Evolutionary conservation across 2,797 vertebrate genomes (phyloP).

Genomic region (Stomatorhinus walkeri): DNA sequence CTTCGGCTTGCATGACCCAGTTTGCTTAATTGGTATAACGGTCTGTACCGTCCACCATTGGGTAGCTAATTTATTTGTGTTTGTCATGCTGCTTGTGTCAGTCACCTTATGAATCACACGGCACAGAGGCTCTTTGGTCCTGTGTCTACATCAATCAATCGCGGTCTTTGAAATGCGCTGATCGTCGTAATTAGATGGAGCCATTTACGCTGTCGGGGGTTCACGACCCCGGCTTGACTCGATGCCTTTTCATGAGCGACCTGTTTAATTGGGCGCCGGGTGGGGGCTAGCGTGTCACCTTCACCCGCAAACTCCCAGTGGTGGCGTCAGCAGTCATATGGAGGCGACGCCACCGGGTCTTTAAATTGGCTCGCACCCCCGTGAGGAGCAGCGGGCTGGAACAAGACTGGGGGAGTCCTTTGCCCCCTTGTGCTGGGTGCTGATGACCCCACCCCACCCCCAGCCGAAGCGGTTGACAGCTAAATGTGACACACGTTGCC

Average conservation of each 20-base stretch:
- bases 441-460: not conserved
- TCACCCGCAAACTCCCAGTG: not conserved
- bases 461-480: not conserved
- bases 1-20: not conserved
- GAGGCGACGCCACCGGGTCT: not conserved
- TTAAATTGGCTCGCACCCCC: constrained; percentile 3
- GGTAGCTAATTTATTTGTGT: constrained; percentile 4
- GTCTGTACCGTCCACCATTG: not conserved
- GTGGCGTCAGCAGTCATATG: not conserved
- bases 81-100: not conserved
- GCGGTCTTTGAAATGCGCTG: constrained; percentile 13
- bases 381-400: not conserved
- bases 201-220: constrained; percentile 8
- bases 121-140: not conserved
- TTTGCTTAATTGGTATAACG: constrained; percentile 12
- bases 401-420: not conserved
- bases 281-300: not conserved
- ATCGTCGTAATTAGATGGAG: constrained; percentile 12
- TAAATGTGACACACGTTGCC: not conserved
- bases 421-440: not conserved
- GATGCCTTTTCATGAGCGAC: not conserved
- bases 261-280: constrained; percentile 9
- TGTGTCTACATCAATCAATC: constrained; percentile 9
- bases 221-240: constrained; percentile 3
- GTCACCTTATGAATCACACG: not conserved